Evolutionary conservation across 2,888 invertebrate species (phyloP).

Genomic region (Linyphia triangularis): DNA sequence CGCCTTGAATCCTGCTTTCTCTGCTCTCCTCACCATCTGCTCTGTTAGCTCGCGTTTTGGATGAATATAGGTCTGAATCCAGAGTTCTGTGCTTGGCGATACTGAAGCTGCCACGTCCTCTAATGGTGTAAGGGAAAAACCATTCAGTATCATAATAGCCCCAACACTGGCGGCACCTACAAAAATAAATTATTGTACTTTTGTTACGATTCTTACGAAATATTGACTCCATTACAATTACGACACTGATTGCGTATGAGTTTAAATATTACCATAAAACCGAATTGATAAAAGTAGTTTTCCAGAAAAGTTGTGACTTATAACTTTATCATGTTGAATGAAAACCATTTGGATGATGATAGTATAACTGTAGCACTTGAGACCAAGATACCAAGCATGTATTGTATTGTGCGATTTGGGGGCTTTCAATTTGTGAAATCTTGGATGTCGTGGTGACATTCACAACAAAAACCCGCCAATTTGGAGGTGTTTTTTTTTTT

Average conservation of each 20-base stretch:
- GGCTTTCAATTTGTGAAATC: too few species aligned
- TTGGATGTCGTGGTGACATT: too few species aligned
- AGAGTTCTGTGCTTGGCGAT: constrained; percentile 84
- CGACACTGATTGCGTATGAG: background rate
- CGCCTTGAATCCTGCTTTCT: constrained; percentile 90
- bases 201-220: background rate
- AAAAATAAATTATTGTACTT: background rate
- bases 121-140: constrained; percentile 90
- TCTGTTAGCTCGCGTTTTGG: constrained; percentile 86
- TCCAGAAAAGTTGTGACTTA: too few species aligned
- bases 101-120: constrained; percentile 89
- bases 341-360: too few species aligned
- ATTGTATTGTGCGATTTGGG: too few species aligned
- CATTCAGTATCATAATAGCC: constrained; percentile 90
- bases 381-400: too few species aligned
- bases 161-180: constrained; percentile 87
- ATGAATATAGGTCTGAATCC: constrained; percentile 96
- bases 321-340: too few species aligned
- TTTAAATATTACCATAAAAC: background rate
- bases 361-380: too few species aligned
- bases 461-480: too few species aligned
- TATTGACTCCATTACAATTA: background rate
- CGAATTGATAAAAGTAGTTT: too few species aligned
- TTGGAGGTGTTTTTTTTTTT: too few species aligned
- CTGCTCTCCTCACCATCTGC: constrained; percentile 87